These are phyloP conservation scores for Eulemur rufifrons DNA, from an alignment of 2,113 vertebrate species.

Conservation along the genomic window DNA sequence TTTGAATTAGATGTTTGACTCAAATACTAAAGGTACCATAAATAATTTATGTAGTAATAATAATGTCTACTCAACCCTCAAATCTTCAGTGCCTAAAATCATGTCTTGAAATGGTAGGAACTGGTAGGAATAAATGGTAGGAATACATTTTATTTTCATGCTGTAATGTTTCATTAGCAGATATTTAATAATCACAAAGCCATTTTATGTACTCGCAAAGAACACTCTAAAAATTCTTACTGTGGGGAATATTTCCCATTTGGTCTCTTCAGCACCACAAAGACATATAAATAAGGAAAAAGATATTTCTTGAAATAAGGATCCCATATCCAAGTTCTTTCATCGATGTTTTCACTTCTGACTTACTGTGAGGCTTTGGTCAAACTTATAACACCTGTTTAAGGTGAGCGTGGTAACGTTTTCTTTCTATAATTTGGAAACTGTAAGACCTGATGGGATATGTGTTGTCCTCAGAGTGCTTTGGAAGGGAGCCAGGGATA, in stretches of 20 bases:
- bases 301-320: slow-evolving; percentile 23
- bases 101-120: not conserved
- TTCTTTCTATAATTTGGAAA: not conserved
- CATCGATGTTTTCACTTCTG: not conserved
- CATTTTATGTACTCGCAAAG: not conserved
- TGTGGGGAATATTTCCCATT: not conserved
- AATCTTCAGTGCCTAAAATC: not conserved
- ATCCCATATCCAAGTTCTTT: not conserved
- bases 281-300: not conserved
- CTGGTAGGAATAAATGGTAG: too few relatives aligned
- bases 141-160: not conserved
- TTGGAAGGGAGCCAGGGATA: slow-evolving; percentile 41
- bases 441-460: not conserved
- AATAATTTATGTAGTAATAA: slow-evolving; percentile 1
- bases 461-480: not conserved
- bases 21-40: not conserved
- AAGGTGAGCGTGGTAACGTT: not conserved
- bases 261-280: not conserved
- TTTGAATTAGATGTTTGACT: slow-evolving; percentile 10
- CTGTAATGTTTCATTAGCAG: not conserved
- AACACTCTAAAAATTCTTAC: not conserved
- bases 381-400: not conserved
- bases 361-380: not conserved
- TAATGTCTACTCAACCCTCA: not conserved
- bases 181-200: not conserved